phyloP scores from a whole-genome alignment of 2,888 invertebrate species.

The Lepetodrilus schrolli region DNA sequence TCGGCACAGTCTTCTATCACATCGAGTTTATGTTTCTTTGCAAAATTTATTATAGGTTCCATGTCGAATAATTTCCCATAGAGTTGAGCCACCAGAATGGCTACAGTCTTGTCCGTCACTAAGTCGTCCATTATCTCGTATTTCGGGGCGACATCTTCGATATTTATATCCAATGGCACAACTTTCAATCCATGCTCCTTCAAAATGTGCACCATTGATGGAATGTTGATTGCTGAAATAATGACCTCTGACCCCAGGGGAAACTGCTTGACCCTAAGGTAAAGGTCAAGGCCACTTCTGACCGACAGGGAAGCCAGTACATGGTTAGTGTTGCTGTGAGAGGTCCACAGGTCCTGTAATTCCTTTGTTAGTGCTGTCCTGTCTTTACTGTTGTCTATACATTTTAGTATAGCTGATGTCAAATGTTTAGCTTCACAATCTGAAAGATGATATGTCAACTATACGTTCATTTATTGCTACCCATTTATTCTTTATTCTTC shows the following conservation, averaged over 20 bases:
- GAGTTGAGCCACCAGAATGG: constrained; percentile 73
- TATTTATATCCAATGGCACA: constrained; percentile 71
- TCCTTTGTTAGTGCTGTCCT: constrained; percentile 43
- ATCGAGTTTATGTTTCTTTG: constrained; percentile 57
- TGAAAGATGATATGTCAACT: constrained; percentile 41
- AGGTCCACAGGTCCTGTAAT: constrained; percentile 56
- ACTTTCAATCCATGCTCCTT: constrained; percentile 68
- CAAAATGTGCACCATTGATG: constrained; percentile 71
- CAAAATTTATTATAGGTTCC: constrained; percentile 65
- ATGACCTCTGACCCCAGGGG: constrained; percentile 74
- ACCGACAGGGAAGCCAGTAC: constrained; percentile 69
- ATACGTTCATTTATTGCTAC: too few relatives aligned
- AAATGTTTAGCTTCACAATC: constrained; percentile 59
- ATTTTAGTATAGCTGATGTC: constrained; percentile 44
- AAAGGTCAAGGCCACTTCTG: constrained; percentile 70
- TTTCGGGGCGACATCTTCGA: constrained; percentile 72
- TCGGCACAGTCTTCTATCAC: constrained; percentile 76
- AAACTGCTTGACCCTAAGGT: constrained; percentile 65
- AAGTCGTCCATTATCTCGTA: constrained; percentile 64
- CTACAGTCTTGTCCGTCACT: constrained; percentile 70
- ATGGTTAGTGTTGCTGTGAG: constrained; percentile 51
- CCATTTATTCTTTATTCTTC: too few relatives aligned
- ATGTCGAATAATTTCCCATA: constrained; percentile 72
- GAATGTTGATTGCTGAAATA: constrained; percentile 76
- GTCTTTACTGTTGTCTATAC: constrained; percentile 44